These are phyloP conservation scores for Acrossocheilus fasciatus DNA, from an alignment of 2,797 vertebrate genomes.

Conservation along the genomic window DNA sequence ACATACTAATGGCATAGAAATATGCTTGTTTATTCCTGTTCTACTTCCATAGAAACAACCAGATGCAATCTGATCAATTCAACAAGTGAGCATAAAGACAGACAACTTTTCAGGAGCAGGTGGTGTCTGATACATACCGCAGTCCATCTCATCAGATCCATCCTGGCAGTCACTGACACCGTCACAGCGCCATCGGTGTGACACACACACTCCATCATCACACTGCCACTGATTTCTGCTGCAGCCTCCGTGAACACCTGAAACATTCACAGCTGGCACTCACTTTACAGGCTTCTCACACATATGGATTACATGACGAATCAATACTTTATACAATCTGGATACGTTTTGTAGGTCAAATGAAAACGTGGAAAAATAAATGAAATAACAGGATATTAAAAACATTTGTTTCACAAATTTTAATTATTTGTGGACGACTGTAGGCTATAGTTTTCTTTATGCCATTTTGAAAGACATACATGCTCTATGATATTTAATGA, in stretches of 20 bases:
- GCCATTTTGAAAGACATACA: not conserved
- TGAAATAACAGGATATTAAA: not conserved
- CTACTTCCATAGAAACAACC: not conserved
- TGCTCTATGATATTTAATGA: not conserved
- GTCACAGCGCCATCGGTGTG: constrained; percentile 83
- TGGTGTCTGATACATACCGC: constrained; percentile 71
- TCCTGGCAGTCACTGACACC: constrained; percentile 86
- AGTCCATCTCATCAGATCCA: constrained; percentile 89
- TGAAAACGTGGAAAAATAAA: not conserved
- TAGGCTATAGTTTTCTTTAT: not conserved
- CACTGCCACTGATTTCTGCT: constrained; percentile 82
- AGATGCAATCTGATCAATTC: not conserved
- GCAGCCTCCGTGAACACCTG: constrained; percentile 66
- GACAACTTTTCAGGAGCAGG: no score
- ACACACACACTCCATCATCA: constrained; percentile 84
- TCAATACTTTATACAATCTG: no score
- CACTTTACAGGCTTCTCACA: not conserved
- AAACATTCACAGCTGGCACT: not conserved
- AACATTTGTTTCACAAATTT: not conserved
- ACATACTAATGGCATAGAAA: constrained; percentile 69
- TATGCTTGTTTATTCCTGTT: not conserved
- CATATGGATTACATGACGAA: not conserved
- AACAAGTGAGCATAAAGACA: not conserved
- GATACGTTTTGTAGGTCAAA: no score
- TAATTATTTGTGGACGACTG: not conserved